Evolutionary conservation across 1,140 invertebrate species (phyloP), one percentile per base, ranked within the genome.

Genomic region (Trichoplusia ni): DNA sequence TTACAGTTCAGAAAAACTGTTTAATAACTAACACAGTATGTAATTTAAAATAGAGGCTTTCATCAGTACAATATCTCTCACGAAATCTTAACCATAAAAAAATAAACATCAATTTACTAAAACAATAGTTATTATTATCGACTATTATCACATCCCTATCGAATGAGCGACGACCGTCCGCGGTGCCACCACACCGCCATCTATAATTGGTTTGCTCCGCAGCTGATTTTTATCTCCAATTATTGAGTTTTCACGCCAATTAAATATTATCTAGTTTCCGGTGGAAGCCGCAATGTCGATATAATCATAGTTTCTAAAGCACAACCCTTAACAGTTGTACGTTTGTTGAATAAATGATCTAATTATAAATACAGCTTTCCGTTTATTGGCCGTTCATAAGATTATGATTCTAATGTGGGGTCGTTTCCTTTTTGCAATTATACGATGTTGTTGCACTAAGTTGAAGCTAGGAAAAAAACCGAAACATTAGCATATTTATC

Each of bases 221-320:
- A 67, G 71, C 77, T 81, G 86, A 89, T 89, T 89, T 86, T 87
- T 89, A 89, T 89, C 86, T 82, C 53, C 82, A 83, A 82, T 89
- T 87, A 89, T 89, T 89, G 84, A 86, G 81, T 89, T 89, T 89
- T 89, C 86, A 84, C 86, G 83, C 84, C 86, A 89, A 89, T 89
- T 89, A 89, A 84, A 87, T 80, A 82, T 77, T 85, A 89, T 89
- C 82, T 87, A 61, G 60, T 73, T 86, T 88, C 83, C 82, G 77
- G 76, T 71, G 84, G 84, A 84, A 81, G 79, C 71, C 64, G 67
- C 65, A 72, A 74, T 60, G 51, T 69, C 54, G 74, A 73, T 78
- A 69, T 71, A 71, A 81, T 82, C 79, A 74, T 79, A 74, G 71
- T 75, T 75, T 53, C 66, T 69, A 59, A 61, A 69, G 66, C 31